Evolutionary conservation across 1,140 invertebrate species (phyloP).

Genomic region (Zophobas atratus): DNA sequence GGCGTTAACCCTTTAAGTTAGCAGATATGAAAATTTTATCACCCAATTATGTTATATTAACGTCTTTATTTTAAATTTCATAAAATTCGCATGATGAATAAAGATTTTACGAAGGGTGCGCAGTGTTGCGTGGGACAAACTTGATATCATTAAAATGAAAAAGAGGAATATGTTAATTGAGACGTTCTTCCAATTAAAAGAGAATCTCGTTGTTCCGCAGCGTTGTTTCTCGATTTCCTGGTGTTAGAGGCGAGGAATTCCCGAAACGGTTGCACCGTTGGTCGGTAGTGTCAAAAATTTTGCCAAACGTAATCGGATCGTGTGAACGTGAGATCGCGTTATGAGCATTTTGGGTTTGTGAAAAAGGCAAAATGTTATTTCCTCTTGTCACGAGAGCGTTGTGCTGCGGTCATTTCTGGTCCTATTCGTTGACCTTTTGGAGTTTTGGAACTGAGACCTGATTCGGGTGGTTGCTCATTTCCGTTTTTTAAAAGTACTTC

Average conservation of each 20-base stretch:
- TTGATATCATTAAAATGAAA: constrained; percentile 20
- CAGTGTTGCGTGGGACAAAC: constrained; percentile 22
- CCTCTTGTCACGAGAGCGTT: constrained; percentile 19
- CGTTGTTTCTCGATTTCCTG: constrained; percentile 11
- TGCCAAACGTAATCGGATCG: no score
- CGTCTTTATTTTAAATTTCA: constrained; percentile 16
- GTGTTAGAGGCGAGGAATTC: background rate
- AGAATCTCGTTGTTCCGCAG: background rate
- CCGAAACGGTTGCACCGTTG: no score
- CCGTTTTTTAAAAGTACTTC: constrained; percentile 27
- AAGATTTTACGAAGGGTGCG: constrained; percentile 17
- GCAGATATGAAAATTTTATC: constrained; percentile 13
- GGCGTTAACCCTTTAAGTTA: constrained; percentile 5
- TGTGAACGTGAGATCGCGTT: no score
- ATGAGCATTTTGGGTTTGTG: constrained; percentile 2
- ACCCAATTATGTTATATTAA: constrained; percentile 21
- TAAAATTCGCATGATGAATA: constrained; percentile 29
- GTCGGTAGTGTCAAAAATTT: no score
- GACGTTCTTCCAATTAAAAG: constrained; percentile 12
- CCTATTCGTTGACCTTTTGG: constrained; percentile 17
- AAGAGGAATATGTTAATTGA: constrained; percentile 25
- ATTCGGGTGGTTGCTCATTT: constrained; percentile 15
- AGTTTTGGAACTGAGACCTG: constrained; percentile 1
- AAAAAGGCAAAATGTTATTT: constrained; percentile 6
- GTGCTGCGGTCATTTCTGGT: constrained; percentile 10